Evolutionary conservation across 2,888 invertebrate genomes (phyloP).

Genomic region (Chrysotoxum bicinctum): DNA sequence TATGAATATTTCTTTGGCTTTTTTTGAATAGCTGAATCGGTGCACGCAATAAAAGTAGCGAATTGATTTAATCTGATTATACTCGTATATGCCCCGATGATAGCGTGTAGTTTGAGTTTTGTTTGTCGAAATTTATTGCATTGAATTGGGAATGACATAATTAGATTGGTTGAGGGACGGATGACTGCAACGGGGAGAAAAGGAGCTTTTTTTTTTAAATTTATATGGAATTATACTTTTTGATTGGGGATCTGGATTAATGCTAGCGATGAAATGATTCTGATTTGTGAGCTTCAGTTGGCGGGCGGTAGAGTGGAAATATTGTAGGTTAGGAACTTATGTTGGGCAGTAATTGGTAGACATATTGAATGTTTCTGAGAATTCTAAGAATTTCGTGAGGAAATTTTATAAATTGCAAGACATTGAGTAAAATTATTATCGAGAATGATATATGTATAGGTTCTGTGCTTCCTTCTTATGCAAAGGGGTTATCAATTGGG

Average conservation of each 20-base stretch:
- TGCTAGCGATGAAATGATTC: conserved; percentile 4
- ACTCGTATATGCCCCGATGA: conserved; percentile 2
- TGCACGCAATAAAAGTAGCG: conserved; percentile 45
- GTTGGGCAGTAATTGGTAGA: conserved; percentile 5
- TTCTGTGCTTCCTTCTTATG: too few relatives aligned
- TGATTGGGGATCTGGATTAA: conserved; percentile 15
- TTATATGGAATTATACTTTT: conserved; percentile 15
- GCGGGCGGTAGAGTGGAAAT: conserved; percentile 15
- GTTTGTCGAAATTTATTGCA: conserved; percentile 47
- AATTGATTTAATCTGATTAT: conserved; percentile 49
- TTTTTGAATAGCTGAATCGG: conserved; percentile 13
- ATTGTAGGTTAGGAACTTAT: background rate
- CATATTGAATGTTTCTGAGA: background rate
- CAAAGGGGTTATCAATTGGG: too few relatives aligned
- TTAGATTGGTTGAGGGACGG: background rate
- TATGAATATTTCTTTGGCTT: background rate
- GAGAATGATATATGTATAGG: background rate
- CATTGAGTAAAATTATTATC: background rate
- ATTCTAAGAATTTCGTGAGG: background rate
- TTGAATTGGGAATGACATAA: conserved; percentile 53
- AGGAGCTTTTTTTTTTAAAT: background rate
- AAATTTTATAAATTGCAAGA: conserved; percentile 14
- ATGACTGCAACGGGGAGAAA: background rate
- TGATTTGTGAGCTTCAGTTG: conserved; percentile 20
- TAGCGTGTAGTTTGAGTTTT: conserved; percentile 14